A percentile compares a stretch with the other conserved stretches of the same genome.
phyloP scores from a whole-genome alignment of 2,888 invertebrate genomes.

The Neoitamus cyanurus region DNA sequence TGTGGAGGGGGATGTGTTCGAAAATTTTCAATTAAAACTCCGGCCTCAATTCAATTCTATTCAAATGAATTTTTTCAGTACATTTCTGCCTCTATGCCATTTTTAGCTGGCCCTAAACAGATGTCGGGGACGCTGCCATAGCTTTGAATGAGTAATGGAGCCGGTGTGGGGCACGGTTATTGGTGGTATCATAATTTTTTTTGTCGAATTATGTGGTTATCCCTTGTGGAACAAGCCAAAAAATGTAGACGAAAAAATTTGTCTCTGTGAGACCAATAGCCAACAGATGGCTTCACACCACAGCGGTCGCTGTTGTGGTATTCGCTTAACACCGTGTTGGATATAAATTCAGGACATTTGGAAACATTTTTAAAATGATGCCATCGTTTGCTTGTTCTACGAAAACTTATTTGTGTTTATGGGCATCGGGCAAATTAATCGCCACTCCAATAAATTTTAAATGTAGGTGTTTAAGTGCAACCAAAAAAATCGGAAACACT shows the following conservation, averaged over 20 bases:
- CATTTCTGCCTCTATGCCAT: not conserved
- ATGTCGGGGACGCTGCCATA: not conserved
- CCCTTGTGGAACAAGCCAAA: constrained; percentile 28
- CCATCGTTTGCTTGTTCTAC: not conserved
- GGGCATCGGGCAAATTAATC: not conserved
- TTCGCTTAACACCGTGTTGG: constrained; percentile 55
- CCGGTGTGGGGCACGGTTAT: not conserved
- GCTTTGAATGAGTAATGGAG: constrained; percentile 19
- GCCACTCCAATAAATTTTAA: not conserved
- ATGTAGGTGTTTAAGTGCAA: too few relatives aligned
- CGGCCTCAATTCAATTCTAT: constrained; percentile 14
- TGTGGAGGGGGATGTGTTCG: constrained; percentile 18
- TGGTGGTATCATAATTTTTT: constrained; percentile 21
- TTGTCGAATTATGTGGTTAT: constrained; percentile 31
- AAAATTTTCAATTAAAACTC: constrained; percentile 42
- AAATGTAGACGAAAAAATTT: constrained; percentile 14
- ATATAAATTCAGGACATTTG: constrained; percentile 55
- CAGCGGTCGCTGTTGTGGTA: constrained; percentile 56
- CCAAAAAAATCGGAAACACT: too few relatives aligned
- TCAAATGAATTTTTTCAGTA: constrained; percentile 24
- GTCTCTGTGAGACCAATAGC: constrained; percentile 52
- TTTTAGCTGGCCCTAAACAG: constrained; percentile 10
- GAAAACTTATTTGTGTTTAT: not conserved
- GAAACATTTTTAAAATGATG: constrained; percentile 26
- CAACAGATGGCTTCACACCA: constrained; percentile 54